These are phyloP conservation scores for Agapornis canus DNA, from an alignment of 2,797 vertebrate genomes.

Conservation along the genomic window DNA sequence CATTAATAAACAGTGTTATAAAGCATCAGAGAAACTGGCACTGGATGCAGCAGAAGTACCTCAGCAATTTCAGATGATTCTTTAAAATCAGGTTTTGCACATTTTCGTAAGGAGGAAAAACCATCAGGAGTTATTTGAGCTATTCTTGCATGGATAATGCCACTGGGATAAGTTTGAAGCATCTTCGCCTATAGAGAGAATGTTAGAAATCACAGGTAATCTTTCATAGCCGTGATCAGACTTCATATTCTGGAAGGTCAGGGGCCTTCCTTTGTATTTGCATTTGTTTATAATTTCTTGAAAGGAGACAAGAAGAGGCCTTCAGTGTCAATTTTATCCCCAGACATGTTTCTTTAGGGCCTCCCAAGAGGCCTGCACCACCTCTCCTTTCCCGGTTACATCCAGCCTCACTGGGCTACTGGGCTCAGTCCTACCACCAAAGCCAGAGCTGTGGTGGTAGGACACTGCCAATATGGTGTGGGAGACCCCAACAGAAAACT, in stretches of 20 bases:
- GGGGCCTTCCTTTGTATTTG: neutral
- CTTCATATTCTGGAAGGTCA: neutral
- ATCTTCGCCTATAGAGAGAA: neutral
- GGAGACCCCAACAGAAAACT: neutral
- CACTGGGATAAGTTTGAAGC: neutral
- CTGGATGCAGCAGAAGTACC: neutral
- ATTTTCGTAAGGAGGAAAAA: neutral
- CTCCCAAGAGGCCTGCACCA: neutral
- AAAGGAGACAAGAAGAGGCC: neutral
- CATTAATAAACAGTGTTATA: neutral
- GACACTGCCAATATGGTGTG: neutral
- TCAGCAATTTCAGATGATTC: neutral
- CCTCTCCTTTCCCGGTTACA: neutral
- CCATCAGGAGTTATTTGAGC: rapidly evolving
- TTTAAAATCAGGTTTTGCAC: neutral
- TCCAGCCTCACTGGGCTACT: neutral
- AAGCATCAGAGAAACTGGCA: neutral
- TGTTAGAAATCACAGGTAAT: neutral
- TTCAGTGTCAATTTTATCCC: neutral
- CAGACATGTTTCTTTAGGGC: neutral
- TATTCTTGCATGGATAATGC: neutral
- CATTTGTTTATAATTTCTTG: neutral
- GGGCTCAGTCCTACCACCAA: too few species aligned
- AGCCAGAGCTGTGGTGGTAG: neutral
- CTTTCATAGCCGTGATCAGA: neutral